phyloP scores from a whole-genome alignment of 92 coral and sea anemone species.

The Epizoanthus fatuus region DNA sequence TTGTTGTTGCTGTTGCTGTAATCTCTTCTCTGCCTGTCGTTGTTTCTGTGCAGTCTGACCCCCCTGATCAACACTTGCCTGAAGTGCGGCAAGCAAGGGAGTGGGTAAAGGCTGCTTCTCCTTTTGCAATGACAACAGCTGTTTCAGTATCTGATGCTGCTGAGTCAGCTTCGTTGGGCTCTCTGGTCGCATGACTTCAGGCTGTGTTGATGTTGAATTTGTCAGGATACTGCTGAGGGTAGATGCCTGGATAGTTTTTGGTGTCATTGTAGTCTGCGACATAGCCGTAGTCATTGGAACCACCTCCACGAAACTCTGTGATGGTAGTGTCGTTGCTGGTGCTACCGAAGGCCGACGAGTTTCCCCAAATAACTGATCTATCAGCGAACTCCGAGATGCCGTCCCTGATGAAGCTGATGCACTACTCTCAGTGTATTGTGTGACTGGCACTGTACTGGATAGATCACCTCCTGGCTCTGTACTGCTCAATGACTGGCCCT shows the following conservation, averaged over 20 bases:
- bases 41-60: constrained; percentile 43
- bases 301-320: not conserved
- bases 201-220: constrained; percentile 25
- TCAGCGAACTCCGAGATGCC: not conserved
- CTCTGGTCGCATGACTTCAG: constrained; percentile 17
- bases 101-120: constrained; percentile 47
- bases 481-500: not conserved
- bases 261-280: constrained; percentile 6
- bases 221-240: constrained; percentile 19
- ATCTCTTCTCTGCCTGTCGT: constrained; percentile 43
- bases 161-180: not conserved
- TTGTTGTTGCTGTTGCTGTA: constrained; percentile 55
- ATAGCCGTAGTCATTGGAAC: not conserved
- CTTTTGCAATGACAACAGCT: constrained; percentile 34
- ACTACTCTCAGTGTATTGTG: not conserved
- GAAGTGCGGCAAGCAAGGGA: constrained; percentile 37
- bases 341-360: not conserved
- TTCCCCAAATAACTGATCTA: constrained; percentile 24
- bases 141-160: constrained; percentile 36
- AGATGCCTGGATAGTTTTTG: constrained; percentile 7
- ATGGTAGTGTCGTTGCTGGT: not conserved
- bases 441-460: not conserved
- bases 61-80: constrained; percentile 31
- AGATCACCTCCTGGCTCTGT: not conserved
- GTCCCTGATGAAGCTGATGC: constrained; percentile 1